A percentile compares a stretch with the other conserved stretches of the same genome.
phyloP scores from a whole-genome alignment of 2,113 vertebrate genomes.

The Epinephelus moara region DNA sequence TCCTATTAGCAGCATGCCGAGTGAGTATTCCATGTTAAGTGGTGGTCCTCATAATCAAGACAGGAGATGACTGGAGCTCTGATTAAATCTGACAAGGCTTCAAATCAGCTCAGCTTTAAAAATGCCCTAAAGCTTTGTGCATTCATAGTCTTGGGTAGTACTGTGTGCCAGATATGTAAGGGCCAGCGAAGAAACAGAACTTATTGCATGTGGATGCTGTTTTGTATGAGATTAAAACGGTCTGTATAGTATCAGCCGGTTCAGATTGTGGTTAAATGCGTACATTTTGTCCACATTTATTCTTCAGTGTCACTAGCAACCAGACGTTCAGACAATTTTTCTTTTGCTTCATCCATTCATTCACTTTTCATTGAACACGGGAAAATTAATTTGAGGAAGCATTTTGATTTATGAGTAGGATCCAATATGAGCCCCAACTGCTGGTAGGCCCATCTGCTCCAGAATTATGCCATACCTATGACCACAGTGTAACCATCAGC shows the following conservation, averaged over 20 bases:
- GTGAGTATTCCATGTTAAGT: constrained; percentile 59
- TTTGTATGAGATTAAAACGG: constrained; percentile 12
- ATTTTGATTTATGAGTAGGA: constrained; percentile 58
- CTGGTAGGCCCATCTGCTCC: constrained; percentile 53
- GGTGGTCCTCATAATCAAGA: constrained; percentile 72
- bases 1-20: constrained; percentile 52
- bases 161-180: constrained; percentile 43
- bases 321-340: not conserved
- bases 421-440: constrained; percentile 40
- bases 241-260: constrained; percentile 1
- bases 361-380: constrained; percentile 13
- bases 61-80: constrained; percentile 59
- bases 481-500: constrained; percentile 22
- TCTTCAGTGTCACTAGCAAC: too few species aligned
- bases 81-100: constrained; percentile 80
- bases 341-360: constrained; percentile 27
- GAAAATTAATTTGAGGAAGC: constrained; percentile 29
- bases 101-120: constrained; percentile 75
- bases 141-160: constrained; percentile 44
- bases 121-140: constrained; percentile 55
- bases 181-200: constrained; percentile 55
- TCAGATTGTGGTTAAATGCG: not conserved
- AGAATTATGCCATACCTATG: constrained; percentile 43
- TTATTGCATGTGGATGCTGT: constrained; percentile 11
- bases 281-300: too few species aligned